Base-by-base conservation (phyloP, 92 coral and sea anemone genomes). In the Phenganax stokvisi region DNA sequence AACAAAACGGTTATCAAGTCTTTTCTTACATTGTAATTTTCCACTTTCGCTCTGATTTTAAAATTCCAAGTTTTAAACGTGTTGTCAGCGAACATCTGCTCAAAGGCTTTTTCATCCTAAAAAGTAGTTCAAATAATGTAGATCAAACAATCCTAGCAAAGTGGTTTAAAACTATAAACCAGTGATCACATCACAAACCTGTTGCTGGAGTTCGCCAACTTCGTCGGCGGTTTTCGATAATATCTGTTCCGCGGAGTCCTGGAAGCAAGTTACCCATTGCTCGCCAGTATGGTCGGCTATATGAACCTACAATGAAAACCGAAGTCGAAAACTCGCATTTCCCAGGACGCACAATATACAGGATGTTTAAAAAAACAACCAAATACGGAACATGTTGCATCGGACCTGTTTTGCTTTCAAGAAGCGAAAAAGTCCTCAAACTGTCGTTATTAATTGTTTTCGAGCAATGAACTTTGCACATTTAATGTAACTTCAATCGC, bases 191-290 rank as follows among this genome's bases (percentile, higher is more conserved):
- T 37, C 47, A 37, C 47, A 37, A 37, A 94, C 98, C 80, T 86
- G 77, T 47, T 92, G 96, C 75, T 73, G 88, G 63, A 92, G 64
- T 58, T 84, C 87, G 55, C 98, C 98, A 61, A 94, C 77, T 71
- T 90, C 89, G 25, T 54, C 85, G 20, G 97, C 96, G 37, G 66
- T 85, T 51, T 68, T 88, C 6, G 86, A 89, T 4, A 93, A 85
- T 10, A 93, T 67, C 16, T 82, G 80, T 66, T 93, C 97, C 11
- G 97, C 97, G 25, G 97, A 80, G 67, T 93, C 97, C 80, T 93
- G 97, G 83, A 93, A 93, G 77, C 97, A 91, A 1, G 97, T 93
- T 28, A 91, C 87, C 97, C 97, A 93, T 68, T 93, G 97, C 54
- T 88, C 90, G n/a, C 89, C 89, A 6, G 97, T 66, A 54, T 89